phyloP scores from a whole-genome alignment of 2,888 invertebrate species.

The Criorhina ranunculi region DNA sequence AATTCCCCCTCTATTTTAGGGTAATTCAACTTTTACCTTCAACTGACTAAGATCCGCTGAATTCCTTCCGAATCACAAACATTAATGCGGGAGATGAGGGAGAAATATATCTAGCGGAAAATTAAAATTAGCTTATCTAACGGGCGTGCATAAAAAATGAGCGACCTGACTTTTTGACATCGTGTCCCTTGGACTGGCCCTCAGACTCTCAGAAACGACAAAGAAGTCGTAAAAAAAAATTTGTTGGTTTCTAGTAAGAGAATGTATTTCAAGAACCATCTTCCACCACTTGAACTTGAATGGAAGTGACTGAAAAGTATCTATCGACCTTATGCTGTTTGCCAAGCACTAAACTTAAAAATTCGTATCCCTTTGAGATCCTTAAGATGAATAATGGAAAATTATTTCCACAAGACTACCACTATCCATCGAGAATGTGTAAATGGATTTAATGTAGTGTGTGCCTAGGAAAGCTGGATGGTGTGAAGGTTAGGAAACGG shows the following conservation, averaged over 20 bases:
- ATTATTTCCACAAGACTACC: constrained; percentile 43
- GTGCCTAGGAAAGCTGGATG: not conserved
- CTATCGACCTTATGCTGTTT: constrained; percentile 56
- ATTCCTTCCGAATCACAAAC: constrained; percentile 25
- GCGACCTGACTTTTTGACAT: constrained; percentile 10
- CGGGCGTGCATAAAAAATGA: constrained; percentile 23
- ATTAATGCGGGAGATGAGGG: not conserved
- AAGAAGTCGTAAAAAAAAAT: constrained; percentile 3
- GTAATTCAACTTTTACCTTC: not conserved
- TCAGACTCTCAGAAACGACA: not conserved
- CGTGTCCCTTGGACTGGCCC: not conserved
- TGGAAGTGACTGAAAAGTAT: constrained; percentile 35
- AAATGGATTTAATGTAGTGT: constrained; percentile 69
- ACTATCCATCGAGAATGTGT: constrained; percentile 48
- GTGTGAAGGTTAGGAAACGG: constrained; percentile 3
- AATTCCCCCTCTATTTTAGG: not conserved
- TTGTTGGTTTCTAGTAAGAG: not conserved
- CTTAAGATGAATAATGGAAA: constrained; percentile 68
- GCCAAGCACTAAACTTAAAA: constrained; percentile 69
- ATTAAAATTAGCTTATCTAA: constrained; percentile 41
- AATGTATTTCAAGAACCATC: constrained; percentile 48
- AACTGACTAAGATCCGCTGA: not conserved
- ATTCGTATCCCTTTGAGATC: constrained; percentile 54
- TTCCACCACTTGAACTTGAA: constrained; percentile 58
- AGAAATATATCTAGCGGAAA: constrained; percentile 17